Base-by-base conservation (phyloP, 1,140 invertebrate genomes). In the Calosoma granatense region DNA sequence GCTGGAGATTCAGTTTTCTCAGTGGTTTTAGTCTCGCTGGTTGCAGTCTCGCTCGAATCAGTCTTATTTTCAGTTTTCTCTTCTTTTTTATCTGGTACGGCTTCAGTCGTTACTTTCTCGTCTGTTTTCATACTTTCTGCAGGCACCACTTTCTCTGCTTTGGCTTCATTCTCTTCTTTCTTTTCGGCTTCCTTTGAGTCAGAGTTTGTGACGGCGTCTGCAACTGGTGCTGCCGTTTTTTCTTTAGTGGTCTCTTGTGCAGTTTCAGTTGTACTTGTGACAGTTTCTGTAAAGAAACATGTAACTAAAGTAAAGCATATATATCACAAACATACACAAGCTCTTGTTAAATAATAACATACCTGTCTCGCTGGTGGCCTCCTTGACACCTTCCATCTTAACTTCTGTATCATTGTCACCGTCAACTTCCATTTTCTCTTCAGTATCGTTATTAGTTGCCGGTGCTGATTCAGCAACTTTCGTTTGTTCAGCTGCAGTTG, bases 401-500 rank as follows among this genome's bases (percentile, higher is more conserved):
- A 3, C 17, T 47, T 47, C 41, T 11, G 41, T 4, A 4, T 9
- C 6, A 12, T 11, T 17, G 4, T 9, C 41, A 47, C 9, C 41
- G 17, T 47, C 41, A 47, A 47, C 41, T 47, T 47, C 41, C 41
- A 47, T 47, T 47, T 47, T 47, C 15, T 47, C 41, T 47, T 47
- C 41, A 12, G 9, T 3, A 47, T 12, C 41, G 3, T 9, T 17
- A 36, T 36, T 36, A n/a, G 6, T 36, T 9, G 26, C n/a, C 6
- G 26, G 6, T 6, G n/a, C 26, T n/a, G n/a, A 6, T 36, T 36
- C 26, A 9, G 6, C n/a, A 9, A 9, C 20, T 14, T 15, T 58
- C 12, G 22, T 14, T 54, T 60, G 20, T 47, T 57, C 22, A 60
- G 56, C 30, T 57, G 36, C 26, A n/a, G n/a, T n/a, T 56, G 39